Percentiles rank a stretch among this genome's conserved stretches.
These are phyloP conservation scores for Lophotis ruficrista DNA, from an alignment of 2,113 vertebrate genomes.

Conservation along the genomic window DNA sequence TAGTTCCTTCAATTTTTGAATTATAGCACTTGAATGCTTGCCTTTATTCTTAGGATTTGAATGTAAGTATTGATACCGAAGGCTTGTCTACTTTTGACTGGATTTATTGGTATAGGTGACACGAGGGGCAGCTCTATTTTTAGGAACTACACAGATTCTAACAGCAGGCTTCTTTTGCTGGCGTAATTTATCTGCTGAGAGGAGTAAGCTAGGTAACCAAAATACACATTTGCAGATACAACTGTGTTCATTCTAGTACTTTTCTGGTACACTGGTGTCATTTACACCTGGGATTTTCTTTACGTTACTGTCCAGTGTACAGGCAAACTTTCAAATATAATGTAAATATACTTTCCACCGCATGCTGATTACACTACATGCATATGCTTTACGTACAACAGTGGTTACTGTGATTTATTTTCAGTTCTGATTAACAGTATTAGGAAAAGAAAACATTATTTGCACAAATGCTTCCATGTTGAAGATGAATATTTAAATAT, in stretches of 20 bases:
- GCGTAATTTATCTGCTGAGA: background rate
- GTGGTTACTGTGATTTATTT: background rate
- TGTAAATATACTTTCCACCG: background rate
- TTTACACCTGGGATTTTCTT: constrained; percentile 1
- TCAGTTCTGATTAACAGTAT: background rate
- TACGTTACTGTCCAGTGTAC: background rate
- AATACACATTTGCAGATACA: background rate
- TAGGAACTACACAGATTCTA: background rate
- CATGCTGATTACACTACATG: background rate
- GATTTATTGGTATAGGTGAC: background rate
- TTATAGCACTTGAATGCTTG: background rate
- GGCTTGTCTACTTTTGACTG: background rate
- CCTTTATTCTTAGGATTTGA: background rate
- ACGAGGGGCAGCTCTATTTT: background rate
- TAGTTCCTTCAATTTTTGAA: background rate
- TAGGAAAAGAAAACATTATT: background rate
- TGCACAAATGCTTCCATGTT: background rate
- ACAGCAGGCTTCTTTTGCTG: background rate
- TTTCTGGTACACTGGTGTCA: background rate
- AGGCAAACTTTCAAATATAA: background rate
- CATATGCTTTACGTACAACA: background rate
- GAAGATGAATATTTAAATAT: background rate
- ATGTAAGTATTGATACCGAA: background rate
- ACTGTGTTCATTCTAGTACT: background rate
- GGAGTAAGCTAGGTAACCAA: background rate